Evolutionary conservation across 2,797 vertebrate genomes (phyloP), one percentile per base, ranked within the genome.

Genomic region (Danio choprae): DNA sequence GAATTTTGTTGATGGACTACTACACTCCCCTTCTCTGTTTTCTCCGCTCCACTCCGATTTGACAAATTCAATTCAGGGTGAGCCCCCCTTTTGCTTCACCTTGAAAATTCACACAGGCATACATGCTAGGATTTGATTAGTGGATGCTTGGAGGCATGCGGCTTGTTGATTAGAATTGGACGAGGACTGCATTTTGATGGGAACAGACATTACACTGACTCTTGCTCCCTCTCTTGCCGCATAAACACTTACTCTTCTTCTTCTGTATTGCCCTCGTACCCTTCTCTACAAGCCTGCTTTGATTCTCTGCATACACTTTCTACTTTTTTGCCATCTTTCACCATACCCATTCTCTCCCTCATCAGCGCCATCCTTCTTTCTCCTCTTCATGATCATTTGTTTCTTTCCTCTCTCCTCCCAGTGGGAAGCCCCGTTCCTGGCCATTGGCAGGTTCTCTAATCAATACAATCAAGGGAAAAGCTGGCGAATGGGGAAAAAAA

Each of bases 111-210:
- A 83, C 90, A 89, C 90, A 89, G 89, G 86, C 87, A 85, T 90
- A 86, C 90, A 89, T 88, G 84, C 86, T 87, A 81, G 87, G 84
- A 92, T 92, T 90, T 91, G 87, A 90, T 92, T 90, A 90, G 89
- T 86, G 91, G 90, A 91, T 90, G 89, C 90, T 92, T 86, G 89
- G 87, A 92, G 89, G 90, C 90, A 89, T 90, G 83, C 87, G 83
- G 92, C 88, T 89, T 92, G 91, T 92, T 94, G 92, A 94, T 94
- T 93, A 93, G 88, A 92, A 89, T 64, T 83, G 85, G 83, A 90
- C 89, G 84, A 84, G 89, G 80, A 78, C 85, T 90, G 92, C 92
- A 94, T 94, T 88, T 90, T 91, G 92, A 94, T 94, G 85, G 74
- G 84, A 73, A 58, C 56, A 86, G 87, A 89, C 82, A 74, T 85